Conservation (phyloP, 1,140 invertebrate species). For the Trichomalopsis sarcophagae region DNA sequence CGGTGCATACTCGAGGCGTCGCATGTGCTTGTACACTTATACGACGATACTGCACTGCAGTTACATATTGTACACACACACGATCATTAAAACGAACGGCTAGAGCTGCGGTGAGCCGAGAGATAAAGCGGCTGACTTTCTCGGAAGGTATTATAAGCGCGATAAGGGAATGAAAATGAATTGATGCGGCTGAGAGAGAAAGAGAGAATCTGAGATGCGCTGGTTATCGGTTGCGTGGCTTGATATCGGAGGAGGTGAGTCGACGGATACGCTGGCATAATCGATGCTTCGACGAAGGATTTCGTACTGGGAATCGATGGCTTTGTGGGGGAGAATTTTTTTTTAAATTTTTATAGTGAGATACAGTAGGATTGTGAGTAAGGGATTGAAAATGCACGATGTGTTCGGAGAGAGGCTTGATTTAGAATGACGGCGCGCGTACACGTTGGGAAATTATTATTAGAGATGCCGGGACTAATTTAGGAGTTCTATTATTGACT, state of each 20-base stretch:
- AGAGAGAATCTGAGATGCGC: slow-evolving; percentile 8
- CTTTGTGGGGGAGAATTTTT: background rate
- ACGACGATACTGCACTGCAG: background rate
- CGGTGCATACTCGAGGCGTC: slow-evolving; percentile 51
- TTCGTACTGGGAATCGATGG: slow-evolving; percentile 33
- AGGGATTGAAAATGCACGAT: no score
- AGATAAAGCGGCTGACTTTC: background rate
- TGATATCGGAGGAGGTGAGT: background rate
- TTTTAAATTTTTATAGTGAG: background rate
- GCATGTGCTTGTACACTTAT: slow-evolving; percentile 56
- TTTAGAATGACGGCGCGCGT: no score
- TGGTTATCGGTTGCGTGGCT: background rate
- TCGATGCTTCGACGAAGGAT: background rate
- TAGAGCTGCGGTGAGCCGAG: background rate
- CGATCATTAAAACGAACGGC: slow-evolving; percentile 7
- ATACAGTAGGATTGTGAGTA: no score
- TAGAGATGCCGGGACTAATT: background rate
- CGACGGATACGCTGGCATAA: background rate
- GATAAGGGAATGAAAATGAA: background rate
- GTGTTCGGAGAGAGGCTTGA: no score
- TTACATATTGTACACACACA: background rate
- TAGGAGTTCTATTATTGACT: background rate
- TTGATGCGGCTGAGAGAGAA: background rate
- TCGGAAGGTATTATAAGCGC: slow-evolving; percentile 10
- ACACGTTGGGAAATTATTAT: background rate